These are phyloP conservation scores for Meghimatium bilineatum DNA, from an alignment of 2,888 invertebrate genomes.

Conservation along the genomic window DNA sequence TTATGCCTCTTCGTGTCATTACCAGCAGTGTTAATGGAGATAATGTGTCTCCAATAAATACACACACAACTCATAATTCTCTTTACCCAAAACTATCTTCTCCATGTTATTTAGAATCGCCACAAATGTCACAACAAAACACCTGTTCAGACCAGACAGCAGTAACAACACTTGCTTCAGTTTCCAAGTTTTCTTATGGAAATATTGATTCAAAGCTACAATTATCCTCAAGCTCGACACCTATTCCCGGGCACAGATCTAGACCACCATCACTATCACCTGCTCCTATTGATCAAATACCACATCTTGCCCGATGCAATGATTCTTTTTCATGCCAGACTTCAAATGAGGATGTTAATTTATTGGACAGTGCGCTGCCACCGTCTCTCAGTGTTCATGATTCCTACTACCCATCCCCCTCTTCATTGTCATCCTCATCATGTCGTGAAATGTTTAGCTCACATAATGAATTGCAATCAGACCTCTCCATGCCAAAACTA, in stretches of 20 bases:
- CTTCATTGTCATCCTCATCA: not conserved
- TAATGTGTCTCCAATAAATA: not conserved
- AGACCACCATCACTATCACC: slow-evolving; percentile 37
- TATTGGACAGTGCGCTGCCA: not conserved
- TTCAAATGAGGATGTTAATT: not conserved
- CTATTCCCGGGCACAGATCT: slow-evolving; percentile 8
- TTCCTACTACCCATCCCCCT: not conserved
- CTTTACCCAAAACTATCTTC: not conserved
- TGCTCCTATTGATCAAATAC: slow-evolving; percentile 28
- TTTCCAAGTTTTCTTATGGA: slow-evolving; percentile 10
- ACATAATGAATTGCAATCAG: slow-evolving; percentile 9
- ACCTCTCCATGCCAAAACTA: slow-evolving; percentile 15
- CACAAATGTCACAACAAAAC: not conserved
- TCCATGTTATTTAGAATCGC: not conserved
- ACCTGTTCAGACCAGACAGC: not conserved
- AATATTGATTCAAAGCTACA: not conserved
- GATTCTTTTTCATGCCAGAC: slow-evolving; percentile 1
- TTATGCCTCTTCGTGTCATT: slow-evolving; percentile 10
- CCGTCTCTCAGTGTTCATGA: not conserved
- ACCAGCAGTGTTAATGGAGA: not conserved
- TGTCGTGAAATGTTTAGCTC: slow-evolving; percentile 13
- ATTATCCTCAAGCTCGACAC: not conserved
- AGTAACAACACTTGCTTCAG: not conserved
- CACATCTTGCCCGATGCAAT: slow-evolving; percentile 13
- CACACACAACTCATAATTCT: slow-evolving; percentile 1